Base-by-base conservation (phyloP, 2,797 vertebrate genomes). In the Lycodopsis pacificus region DNA sequence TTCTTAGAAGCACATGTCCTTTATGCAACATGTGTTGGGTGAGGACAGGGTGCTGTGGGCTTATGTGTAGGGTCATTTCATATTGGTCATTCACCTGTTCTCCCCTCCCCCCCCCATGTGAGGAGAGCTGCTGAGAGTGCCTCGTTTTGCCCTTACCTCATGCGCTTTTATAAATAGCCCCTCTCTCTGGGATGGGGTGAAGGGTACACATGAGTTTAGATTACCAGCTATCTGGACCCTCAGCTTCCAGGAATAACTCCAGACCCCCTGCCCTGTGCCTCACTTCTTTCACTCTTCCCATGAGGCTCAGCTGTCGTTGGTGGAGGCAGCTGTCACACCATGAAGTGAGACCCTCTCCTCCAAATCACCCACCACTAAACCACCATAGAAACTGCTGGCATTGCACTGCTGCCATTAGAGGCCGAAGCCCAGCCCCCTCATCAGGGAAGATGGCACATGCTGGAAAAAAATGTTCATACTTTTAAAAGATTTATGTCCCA, bases 161-260 rank as follows among this genome's bases (percentile, higher is more conserved):
- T 91, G 86, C 79, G 70, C 89, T 90, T 91, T 94, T 94, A 95
- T 93, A 93, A 94, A 95, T 95, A 95, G 82, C 34, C 48, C 68
- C 70, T 70, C 86, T 67, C 90, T 66, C 51, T 75, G 81, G 81
- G 90, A 34, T 67, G 77, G 81, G 76, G 78, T 84, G 86, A 86
- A 84, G 76, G 83, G 85, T 85, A 87, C 59, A 56, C 83, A 64
- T 62, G 85, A 88, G 93, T 95, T 88, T 95, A 92, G 89, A 94
- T 96, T 95, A 94, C 94, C 90, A 88, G 82, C 90, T 92, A 93
- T 89, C 84, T 90, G 90, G 92, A 92, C 88, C 87, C 85, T 90
- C 57, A 48, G 79, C 79, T 54, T 93, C 93, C 91, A 85, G 82
- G 94, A 95, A 95, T 95, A 96, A 87, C 69, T 63, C 17, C 64